Percentiles rank a stretch among this genome's conserved stretches.
These are phyloP conservation scores for Oncorhynchus keta DNA, from an alignment of 2,113 vertebrate genomes.

Conservation along the genomic window DNA sequence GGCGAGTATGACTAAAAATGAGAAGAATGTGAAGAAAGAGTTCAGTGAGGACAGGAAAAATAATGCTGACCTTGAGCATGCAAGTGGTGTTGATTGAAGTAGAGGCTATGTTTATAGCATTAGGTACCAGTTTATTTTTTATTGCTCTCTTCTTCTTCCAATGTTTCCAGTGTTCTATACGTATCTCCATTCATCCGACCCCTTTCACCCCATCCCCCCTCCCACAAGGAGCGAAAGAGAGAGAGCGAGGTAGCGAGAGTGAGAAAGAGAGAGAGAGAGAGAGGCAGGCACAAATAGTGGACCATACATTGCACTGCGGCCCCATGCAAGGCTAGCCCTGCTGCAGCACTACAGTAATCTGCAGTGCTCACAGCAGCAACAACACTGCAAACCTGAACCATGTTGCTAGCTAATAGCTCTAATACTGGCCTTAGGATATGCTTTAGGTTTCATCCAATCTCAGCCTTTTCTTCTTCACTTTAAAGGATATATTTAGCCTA, in stretches of 20 bases:
- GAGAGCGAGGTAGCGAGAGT: too few relatives aligned
- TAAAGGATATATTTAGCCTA: not conserved
- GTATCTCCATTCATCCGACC: not conserved
- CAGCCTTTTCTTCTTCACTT: not conserved
- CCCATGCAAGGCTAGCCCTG: too few relatives aligned
- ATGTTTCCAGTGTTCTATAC: not conserved
- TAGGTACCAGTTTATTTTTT: not conserved
- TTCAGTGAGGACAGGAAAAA: conserved; percentile 7
- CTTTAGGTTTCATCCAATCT: not conserved
- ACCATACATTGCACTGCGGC: too few relatives aligned
- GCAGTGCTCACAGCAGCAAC: too few relatives aligned
- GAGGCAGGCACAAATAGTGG: too few relatives aligned
- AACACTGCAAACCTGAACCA: too few relatives aligned
- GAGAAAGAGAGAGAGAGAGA: too few relatives aligned
- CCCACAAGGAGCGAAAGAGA: not conserved
- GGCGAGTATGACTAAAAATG: conserved; percentile 5
- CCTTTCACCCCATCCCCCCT: not conserved
- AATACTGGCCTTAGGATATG: not conserved
- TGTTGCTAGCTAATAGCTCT: too few relatives aligned
- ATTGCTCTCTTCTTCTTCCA: not conserved
- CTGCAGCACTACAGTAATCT: too few relatives aligned
- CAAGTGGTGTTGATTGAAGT: conserved; percentile 28
- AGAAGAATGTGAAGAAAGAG: conserved; percentile 13
- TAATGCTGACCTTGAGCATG: conserved; percentile 46
- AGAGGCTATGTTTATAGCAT: conserved; percentile 32